Evolutionary conservation across 2,113 vertebrate genomes (phyloP), one percentile per base, ranked within the genome.

Genomic region (Gnathonemus echidnorhynchus): DNA sequence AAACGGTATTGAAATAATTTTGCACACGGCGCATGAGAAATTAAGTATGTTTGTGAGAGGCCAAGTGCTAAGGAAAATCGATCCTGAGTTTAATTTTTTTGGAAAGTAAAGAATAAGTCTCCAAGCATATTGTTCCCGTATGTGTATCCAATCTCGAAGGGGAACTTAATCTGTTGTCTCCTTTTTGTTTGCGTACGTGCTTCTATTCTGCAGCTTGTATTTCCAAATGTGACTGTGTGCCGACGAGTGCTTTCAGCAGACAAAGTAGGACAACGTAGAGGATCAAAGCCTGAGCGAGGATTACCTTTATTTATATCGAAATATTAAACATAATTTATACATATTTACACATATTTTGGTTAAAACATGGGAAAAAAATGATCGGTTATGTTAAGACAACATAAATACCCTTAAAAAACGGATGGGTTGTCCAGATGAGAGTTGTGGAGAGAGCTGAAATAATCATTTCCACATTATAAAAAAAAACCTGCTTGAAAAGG

Each of bases 271-370:
- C n/a, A 31, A 27, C 62, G 39, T 42, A 31, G 27, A 31, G 10
- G 62, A 70, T 48, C 83, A 85, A 48, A 45, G 46, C 19, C 83
- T 10, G 46, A 46, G 83, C 24, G 83, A 48, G 46, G n/a, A 5
- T 21, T 10, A 6, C 1, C 91, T 95, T 94, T 94, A 94, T 95
- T 94, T 87, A 70, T 90, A 88, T 92, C 88, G 58, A 91, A 90
- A 92, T 46, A 89, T 90, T 93, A 89, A 88, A 93, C 42, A 77
- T 49, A 90, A 90, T 91, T 91, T 86, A 92, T 93, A 94, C 91
- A 93, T 93, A 91, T 92, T 91, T 90, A 93, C 92, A 93, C 89
- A 86, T 92, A 94, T 88, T 88, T n/a, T 90, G 90, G 90, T 90
- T 84, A 88, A 92, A 92, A 90, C 85, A 91, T 87, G 35, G 39